These are phyloP conservation scores for Mormyrops attenuatus DNA, from an alignment of 2,797 vertebrate species.

Conservation along the genomic window DNA sequence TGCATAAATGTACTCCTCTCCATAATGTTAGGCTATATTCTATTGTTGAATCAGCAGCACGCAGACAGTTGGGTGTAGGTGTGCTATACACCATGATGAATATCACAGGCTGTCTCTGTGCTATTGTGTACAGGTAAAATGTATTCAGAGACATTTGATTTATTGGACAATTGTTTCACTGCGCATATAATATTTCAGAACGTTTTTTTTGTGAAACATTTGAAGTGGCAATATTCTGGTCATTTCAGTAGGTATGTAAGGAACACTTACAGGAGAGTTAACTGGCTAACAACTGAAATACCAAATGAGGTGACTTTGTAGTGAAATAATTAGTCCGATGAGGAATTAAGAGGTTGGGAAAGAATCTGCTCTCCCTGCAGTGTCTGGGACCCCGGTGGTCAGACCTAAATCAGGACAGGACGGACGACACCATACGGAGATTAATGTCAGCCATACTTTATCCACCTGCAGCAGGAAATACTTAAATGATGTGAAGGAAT, in stretches of 20 bases:
- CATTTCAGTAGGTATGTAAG: not conserved
- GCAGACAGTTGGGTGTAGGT: constrained; percentile 8
- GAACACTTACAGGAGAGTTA: not conserved
- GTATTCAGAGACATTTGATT: constrained; percentile 6
- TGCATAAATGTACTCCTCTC: not conserved
- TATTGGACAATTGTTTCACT: constrained; percentile 6
- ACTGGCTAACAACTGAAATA: not conserved
- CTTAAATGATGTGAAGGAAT: constrained; percentile 11
- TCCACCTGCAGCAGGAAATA: constrained; percentile 20
- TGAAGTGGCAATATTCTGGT: not conserved
- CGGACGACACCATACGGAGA: not conserved
- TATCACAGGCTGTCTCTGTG: not conserved
- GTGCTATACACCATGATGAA: not conserved
- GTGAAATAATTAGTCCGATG: not conserved
- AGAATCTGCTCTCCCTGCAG: not conserved
- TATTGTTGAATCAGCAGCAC: constrained; percentile 5
- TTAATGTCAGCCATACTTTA: constrained; percentile 7
- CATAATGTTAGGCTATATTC: not conserved
- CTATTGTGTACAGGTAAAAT: not conserved
- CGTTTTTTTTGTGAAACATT: not conserved
- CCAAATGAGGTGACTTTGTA: not conserved
- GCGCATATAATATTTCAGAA: not conserved
- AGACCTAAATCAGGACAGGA: not conserved
- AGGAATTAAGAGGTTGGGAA: not conserved
- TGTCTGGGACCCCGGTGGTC: not conserved